Evolutionary conservation across 1,140 invertebrate species (phyloP).

Genomic region (Zaprionus kolodkinae): DNA sequence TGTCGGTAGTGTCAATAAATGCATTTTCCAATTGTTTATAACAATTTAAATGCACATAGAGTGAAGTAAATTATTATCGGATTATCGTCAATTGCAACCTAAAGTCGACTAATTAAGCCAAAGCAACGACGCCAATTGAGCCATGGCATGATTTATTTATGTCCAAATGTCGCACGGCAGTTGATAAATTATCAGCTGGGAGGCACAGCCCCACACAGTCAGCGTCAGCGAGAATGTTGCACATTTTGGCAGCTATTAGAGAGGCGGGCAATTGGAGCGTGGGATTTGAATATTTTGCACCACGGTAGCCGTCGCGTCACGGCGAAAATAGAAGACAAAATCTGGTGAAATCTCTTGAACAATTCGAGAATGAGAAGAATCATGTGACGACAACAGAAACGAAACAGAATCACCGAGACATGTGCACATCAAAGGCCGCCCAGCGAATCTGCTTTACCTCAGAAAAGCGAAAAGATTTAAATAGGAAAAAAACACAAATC

Average conservation of each 20-base stretch:
- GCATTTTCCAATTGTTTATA: slow-evolving; percentile 29
- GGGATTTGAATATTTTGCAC: slow-evolving; percentile 54
- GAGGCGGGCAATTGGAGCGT: slow-evolving; percentile 60
- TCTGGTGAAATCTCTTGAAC: slow-evolving; percentile 39
- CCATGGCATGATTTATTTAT: slow-evolving; percentile 73
- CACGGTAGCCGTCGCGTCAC: slow-evolving; percentile 69
- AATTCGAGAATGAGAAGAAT: slow-evolving; percentile 51
- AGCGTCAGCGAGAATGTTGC: slow-evolving; percentile 48
- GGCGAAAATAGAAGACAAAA: slow-evolving; percentile 51
- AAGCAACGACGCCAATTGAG: slow-evolving; percentile 60
- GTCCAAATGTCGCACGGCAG: slow-evolving; percentile 35
- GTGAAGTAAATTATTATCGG: slow-evolving; percentile 34
- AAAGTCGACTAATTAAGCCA: slow-evolving; percentile 40
- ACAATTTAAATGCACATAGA: slow-evolving; percentile 26
- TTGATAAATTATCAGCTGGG: slow-evolving; percentile 68
- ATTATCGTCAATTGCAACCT: slow-evolving; percentile 49
- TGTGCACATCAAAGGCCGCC: slow-evolving; percentile 72
- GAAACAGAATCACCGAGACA: slow-evolving; percentile 65
- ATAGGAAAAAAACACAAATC: slow-evolving; percentile 40
- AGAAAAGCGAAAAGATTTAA: slow-evolving; percentile 34
- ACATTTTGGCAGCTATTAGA: slow-evolving; percentile 50
- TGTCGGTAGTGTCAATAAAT: slow-evolving; percentile 48
- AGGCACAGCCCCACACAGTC: not conserved
- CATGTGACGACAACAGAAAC: slow-evolving; percentile 75
- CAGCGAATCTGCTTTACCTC: slow-evolving; percentile 62